phyloP scores from a whole-genome alignment of 2,113 vertebrate genomes.

The Scatophagus argus region DNA sequence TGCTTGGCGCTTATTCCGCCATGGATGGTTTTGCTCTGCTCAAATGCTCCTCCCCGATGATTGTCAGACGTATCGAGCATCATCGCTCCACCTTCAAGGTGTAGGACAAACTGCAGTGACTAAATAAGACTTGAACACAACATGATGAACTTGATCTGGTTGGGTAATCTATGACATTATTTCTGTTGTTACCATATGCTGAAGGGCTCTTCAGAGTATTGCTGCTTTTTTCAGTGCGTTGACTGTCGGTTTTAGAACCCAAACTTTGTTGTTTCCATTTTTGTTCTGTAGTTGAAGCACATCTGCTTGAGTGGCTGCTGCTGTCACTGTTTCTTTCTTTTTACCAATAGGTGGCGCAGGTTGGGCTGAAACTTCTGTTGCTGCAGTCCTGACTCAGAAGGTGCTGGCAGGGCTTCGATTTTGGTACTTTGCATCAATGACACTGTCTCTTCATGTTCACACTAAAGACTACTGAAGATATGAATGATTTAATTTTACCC shows the following conservation, averaged over 20 bases:
- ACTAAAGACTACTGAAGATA: background rate
- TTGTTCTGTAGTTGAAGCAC: background rate
- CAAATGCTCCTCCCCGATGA: background rate
- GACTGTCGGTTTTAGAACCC: background rate
- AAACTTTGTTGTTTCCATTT: no score
- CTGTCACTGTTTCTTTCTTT: background rate
- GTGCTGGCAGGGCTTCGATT: background rate
- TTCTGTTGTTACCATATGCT: background rate
- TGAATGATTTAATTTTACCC: background rate
- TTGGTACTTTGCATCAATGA: background rate
- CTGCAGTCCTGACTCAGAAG: constrained; percentile 3
- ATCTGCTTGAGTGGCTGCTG: background rate
- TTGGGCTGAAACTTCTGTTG: background rate
- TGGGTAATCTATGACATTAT: no score
- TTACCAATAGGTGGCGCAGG: constrained; percentile 36
- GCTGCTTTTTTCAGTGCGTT: background rate
- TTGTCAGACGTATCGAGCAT: background rate
- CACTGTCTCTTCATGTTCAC: background rate
- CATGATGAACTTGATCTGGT: no score
- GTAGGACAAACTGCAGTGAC: background rate
- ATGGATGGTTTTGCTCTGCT: background rate
- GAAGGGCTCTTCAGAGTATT: background rate
- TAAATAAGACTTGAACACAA: no score
- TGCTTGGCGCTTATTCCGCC: background rate
- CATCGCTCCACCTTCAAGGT: no score